Conservation (phyloP, 2,888 invertebrate species). For the Tromatobia lineatoria region DNA sequence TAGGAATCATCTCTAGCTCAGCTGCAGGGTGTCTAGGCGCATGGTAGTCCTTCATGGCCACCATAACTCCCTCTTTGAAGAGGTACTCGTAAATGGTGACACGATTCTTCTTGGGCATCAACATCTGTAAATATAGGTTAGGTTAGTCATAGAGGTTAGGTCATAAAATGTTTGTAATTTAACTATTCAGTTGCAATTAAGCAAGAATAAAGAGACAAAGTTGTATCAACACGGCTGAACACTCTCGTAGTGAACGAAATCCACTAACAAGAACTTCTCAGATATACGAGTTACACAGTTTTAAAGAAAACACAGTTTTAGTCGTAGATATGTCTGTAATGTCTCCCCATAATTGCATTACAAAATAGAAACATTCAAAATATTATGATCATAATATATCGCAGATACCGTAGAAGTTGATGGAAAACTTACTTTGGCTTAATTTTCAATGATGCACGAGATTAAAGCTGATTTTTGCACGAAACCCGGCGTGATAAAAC, state of each 20-base stretch:
- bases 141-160: background rate
- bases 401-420: conserved; percentile 58
- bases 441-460: conserved; percentile 65
- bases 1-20: conserved; percentile 97
- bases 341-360: conserved; percentile 29
- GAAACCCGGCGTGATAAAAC: conserved; percentile 62
- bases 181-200: background rate
- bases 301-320: conserved; percentile 29
- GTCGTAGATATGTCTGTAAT: conserved; percentile 49
- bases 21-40: conserved; percentile 97
- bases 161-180: background rate
- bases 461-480: conserved; percentile 75
- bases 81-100: conserved; percentile 98
- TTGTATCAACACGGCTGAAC: background rate
- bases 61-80: conserved; percentile 99
- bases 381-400: conserved; percentile 31
- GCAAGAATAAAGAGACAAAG: background rate
- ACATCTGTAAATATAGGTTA: conserved; percentile 89
- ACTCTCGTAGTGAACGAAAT: background rate
- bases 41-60: conserved; percentile 99
- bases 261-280: background rate
- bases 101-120: conserved; percentile 99
- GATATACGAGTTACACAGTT: conserved; percentile 18
- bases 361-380: conserved; percentile 44
- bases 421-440: conserved; percentile 69